Percentiles rank a stretch among this genome's conserved stretches.
phyloP scores from a whole-genome alignment of 1,140 invertebrate species.

The Drosophila ficusphila region DNA sequence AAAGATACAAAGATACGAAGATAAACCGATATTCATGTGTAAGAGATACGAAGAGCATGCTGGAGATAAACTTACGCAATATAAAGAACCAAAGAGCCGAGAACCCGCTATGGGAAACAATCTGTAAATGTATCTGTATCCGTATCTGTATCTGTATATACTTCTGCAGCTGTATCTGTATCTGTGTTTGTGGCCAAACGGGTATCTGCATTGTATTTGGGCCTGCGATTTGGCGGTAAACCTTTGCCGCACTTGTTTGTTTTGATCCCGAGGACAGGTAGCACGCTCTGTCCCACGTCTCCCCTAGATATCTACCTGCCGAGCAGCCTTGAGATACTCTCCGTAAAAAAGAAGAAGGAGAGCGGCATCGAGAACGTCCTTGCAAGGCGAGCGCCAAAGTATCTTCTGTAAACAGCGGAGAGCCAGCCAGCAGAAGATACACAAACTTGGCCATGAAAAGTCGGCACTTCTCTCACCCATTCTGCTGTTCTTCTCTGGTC shows the following conservation, averaged over 20 bases:
- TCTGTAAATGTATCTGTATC: constrained; percentile 1
- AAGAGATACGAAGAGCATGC: constrained; percentile 21
- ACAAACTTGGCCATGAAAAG: constrained; percentile 41
- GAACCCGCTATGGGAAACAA: constrained; percentile 9
- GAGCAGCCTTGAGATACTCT: constrained; percentile 69
- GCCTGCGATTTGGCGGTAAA: constrained; percentile 44
- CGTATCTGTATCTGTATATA: not conserved
- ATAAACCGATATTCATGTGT: constrained; percentile 1
- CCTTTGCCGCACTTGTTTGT: constrained; percentile 55
- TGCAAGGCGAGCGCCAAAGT: constrained; percentile 30
- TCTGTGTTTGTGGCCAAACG: constrained; percentile 9
- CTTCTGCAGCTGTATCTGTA: constrained; percentile 4
- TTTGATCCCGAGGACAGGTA: constrained; percentile 54
- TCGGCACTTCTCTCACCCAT: not conserved
- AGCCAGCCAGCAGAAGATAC: not conserved
- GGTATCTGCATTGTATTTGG: constrained; percentile 8
- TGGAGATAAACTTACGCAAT: constrained; percentile 77
- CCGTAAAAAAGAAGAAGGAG: constrained; percentile 25
- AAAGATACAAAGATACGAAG: constrained; percentile 8
- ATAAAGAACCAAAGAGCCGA: constrained; percentile 45
- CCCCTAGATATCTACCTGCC: constrained; percentile 44
- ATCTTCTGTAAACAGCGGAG: constrained; percentile 30
- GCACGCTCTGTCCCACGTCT: constrained; percentile 14
- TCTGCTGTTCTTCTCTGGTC: not conserved
- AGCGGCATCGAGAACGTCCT: constrained; percentile 22